Evolutionary conservation across 2,797 vertebrate genomes (phyloP), one percentile per base, ranked within the genome.

Genomic region (Urosaurus nigricauda): DNA sequence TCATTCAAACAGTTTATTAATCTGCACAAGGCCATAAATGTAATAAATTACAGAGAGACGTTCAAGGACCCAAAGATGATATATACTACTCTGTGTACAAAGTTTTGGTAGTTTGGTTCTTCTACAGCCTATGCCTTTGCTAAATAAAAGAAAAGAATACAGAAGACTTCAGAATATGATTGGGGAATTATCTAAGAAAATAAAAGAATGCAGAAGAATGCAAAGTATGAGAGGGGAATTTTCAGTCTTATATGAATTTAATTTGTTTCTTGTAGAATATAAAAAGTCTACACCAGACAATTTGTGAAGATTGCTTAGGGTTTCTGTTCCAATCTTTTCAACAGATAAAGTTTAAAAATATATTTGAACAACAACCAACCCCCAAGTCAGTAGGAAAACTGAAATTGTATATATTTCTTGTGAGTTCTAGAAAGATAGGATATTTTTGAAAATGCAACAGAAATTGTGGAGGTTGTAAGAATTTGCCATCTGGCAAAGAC

Each of bases 401-500:
- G 86, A 90, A 92, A 87, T 70, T 79, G 24, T 60, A 86, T 92
- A 43, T 3, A 86, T 60, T 87, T 83, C 4, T 53, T 87, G 88
- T 74, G 75, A 1, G 5, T 88, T 91, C 47, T 60, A 87, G 53
- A 90, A 88, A 86, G 83, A 86, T 84, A 79, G 79, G 3, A 75
- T 81, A 86, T 73, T 87, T 35, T 88, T 92, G 90, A 89, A 91
- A 65, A 78, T 21, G 0, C 89, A 94, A 79, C 53, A 96, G 89
- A 88, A 93, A 93, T 85, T 92, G 92, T 0, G 70, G 92, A 92
- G 88, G 89, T 93, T 88, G 92, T 90, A 91, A 29, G 85, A 91
- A 87, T 95, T 95, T 96, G 91, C 95, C 95, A 96, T 96, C 94
- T 97, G 97, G 95, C 95, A 94, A 94, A 94, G 92, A 83, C 71